A percentile compares a stretch with the other conserved stretches of the same genome.
Conservation (phyloP, 2,113 vertebrate genomes). For the Pampusana beccarii region DNA sequence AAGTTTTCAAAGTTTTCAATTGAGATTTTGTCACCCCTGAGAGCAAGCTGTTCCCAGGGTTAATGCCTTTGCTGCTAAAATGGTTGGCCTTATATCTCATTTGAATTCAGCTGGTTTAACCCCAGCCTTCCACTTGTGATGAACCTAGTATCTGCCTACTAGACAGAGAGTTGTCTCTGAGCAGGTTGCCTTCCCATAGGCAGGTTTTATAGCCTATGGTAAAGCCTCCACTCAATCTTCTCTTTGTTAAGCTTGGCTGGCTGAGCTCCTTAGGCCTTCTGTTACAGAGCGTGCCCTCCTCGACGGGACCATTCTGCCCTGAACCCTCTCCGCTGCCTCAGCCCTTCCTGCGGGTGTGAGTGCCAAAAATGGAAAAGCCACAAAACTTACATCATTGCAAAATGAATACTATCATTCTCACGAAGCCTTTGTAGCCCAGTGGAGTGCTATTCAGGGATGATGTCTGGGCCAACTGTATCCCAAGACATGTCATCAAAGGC, state of each 20-base stretch:
- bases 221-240: neutral
- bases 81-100: neutral
- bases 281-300: fast-evolving
- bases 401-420: neutral
- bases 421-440: neutral
- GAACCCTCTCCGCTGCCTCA: neutral
- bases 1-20: neutral
- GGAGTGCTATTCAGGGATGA: neutral
- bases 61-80: neutral
- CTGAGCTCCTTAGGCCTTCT: neutral
- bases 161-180: neutral
- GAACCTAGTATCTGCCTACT: neutral
- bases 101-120: neutral
- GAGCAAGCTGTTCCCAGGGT: neutral
- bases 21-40: neutral
- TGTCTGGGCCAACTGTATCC: neutral
- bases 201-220: neutral
- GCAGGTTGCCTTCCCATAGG: neutral
- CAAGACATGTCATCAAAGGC: neutral
- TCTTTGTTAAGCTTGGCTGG: neutral
- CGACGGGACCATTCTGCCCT: neutral
- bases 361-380: neutral
- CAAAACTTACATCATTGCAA: neutral
- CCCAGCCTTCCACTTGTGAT: neutral
- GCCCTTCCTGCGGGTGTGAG: neutral